Percentiles rank a stretch among this genome's conserved stretches.
These are phyloP conservation scores for Sciurus vulgaris DNA, from an alignment of 2,797 vertebrate genomes.

Conservation along the genomic window DNA sequence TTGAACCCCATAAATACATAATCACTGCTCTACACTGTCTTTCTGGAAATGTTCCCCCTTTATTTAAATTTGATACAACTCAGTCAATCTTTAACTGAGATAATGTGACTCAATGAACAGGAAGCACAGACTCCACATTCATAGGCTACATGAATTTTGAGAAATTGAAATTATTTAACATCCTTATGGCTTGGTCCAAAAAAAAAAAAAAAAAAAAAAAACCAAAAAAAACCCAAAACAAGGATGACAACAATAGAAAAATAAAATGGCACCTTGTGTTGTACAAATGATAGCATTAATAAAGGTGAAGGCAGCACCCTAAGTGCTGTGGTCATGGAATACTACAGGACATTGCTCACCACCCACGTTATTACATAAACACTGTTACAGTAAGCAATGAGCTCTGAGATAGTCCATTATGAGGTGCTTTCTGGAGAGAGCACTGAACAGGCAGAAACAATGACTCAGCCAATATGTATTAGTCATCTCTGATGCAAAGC, in stretches of 20 bases:
- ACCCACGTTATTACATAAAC: not conserved
- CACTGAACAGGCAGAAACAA: slow-evolving; percentile 14
- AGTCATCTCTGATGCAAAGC: slow-evolving; percentile 62
- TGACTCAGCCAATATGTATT: slow-evolving; percentile 75
- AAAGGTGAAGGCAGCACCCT: not conserved
- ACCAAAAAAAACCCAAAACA: not conserved
- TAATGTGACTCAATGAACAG: not conserved
- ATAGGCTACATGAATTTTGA: slow-evolving; percentile 13
- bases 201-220: not conserved
- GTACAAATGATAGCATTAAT: not conserved
- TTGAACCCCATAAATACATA: not conserved
- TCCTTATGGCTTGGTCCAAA: not conserved
- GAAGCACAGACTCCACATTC: not conserved
- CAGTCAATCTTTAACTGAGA: not conserved
- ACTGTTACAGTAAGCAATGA: slow-evolving; percentile 31
- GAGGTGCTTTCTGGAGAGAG: slow-evolving; percentile 68
- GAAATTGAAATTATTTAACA: not conserved
- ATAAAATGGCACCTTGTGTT: not conserved
- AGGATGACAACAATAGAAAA: not conserved
- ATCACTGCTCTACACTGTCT: not conserved
- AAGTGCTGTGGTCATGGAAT: not conserved
- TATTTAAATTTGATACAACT: not conserved
- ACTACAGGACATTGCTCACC: not conserved
- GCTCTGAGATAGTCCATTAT: not conserved
- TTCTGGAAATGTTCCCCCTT: not conserved